phyloP scores from a whole-genome alignment of 2,113 vertebrate genomes.

The Aspiorhynchus laticeps region DNA sequence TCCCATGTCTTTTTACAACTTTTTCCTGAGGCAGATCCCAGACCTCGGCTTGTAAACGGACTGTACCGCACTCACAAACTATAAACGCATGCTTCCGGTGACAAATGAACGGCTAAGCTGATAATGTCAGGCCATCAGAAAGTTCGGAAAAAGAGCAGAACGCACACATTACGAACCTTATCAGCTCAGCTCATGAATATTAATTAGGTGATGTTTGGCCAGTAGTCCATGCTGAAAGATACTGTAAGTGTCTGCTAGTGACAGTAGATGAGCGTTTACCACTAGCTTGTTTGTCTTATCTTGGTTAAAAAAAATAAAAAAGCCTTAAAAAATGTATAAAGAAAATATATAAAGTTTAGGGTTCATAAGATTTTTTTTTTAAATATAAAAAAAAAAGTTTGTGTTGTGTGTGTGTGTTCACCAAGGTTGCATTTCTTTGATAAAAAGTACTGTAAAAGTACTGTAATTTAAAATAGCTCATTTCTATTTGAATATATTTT shows the following conservation, averaged over 20 bases:
- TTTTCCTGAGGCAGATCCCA: neutral
- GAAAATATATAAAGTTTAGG: no score
- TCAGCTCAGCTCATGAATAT: neutral
- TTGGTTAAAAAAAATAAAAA: no score
- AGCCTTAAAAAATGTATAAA: no score
- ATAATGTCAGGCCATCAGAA: neutral
- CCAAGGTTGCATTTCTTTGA: no score
- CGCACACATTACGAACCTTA: neutral
- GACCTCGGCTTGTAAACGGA: neutral
- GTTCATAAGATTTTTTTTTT: no score
- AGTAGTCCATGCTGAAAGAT: neutral
- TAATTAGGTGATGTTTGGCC: neutral
- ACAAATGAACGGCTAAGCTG: neutral
- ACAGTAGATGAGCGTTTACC: neutral
- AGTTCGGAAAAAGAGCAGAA: neutral
- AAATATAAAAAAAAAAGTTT: no score
- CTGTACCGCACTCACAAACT: neutral
- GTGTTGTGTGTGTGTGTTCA: neutral
- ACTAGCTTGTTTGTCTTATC: neutral
- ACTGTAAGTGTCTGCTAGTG: neutral
- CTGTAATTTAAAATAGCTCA: no score
- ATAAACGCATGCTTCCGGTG: neutral
- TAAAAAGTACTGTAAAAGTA: no score
- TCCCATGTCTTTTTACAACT: neutral
- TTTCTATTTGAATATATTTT: no score